Evolutionary conservation across 2,113 vertebrate genomes (phyloP), one percentile per base, ranked within the genome.

Genomic region (Calypte anna): DNA sequence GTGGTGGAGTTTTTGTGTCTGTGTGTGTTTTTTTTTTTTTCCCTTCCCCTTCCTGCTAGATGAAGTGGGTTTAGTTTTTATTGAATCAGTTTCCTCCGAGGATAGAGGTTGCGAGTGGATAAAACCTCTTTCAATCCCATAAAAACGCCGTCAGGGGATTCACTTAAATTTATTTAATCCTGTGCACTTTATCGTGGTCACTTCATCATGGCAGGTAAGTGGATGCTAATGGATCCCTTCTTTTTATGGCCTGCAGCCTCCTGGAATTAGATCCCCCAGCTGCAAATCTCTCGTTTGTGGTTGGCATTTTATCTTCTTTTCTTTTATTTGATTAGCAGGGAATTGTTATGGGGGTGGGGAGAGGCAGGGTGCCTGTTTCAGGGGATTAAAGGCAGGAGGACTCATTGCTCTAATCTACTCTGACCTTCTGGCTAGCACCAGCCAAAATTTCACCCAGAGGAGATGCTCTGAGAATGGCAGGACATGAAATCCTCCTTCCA

Each of bases 161-260:
- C 96, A 93, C 95, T 97, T 95, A 94, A 97, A 97, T 97, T 96
- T 96, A 96, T 97, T 96, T 97, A 97, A 97, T 97, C 96, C 94
- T 86, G 88, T 94, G 96, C 95, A 92, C 94, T 97, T 95, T 96
- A 96, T 96, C 94, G 86, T 14, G 96, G 96, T 97, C 96, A 97
- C 95, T 97, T 96, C 96, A 96, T 97, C 95, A 94, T 46, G 89
- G 95, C 95, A 96, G 96, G 95, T 96, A 95, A 97, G 96, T 96
- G 96, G 96, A 96, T 97, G 96, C 95, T 96, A 97, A 97, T 97
- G 96, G 96, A 97, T 97, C 95, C 96, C 92, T 92, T 66, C 82
- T 83, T 77, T 93, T 96, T 94, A 93, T 79, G 96, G 94, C 95
- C 94, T 86, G 76, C 61, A 95, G 95, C 94, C 95, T 97, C 92